Base-by-base conservation (phyloP, 2,888 invertebrate genomes). In the Mimachlamys varia region DNA sequence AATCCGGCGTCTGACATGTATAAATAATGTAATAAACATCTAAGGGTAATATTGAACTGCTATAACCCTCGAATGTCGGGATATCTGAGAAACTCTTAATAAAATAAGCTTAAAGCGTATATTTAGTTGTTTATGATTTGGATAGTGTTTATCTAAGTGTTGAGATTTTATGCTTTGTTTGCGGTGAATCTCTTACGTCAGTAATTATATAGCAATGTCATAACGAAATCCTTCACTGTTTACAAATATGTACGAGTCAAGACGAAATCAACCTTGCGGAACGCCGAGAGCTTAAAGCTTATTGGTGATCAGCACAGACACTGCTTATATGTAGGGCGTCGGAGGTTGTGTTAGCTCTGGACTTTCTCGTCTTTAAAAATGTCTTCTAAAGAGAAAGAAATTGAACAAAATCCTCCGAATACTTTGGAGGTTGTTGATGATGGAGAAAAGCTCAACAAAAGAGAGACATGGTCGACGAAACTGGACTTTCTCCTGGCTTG, bases 341-440 rank as follows among this genome's bases (percentile, higher is more conserved):
- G 44, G 44, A 44, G 44, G 44, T 44, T 44, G 44, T 22, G 62
- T 27, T 33, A 22, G n/a, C 58, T n/a, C 1, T 58, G 58, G n/a
- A 22, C n/a, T 58, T 19, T 58, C 19, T 44, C 44, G 3, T 44
- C 44, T 44, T 33, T 27, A 2, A 76, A 76, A 76, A 76, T 76
- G 76, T 76, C 76, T 76, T 76, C 76, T 13, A 76, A 76, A 76
- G 12, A 76, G 15, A 76, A 76, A 76, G 76, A 76, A 76, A 76
- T 76, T 10, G 76, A 33, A 22, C 33, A 33, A 12, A 33, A 15
- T 33, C 27, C 76, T 33, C 1, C 76, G 12, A 76, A 76, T 27
- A 33, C 33, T 76, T 7, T 33, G 33, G 76, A 76, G 33, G 76
- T 33, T 76, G 76, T 5, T 10, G 76, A 33, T 33, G 76, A 33